Evolutionary conservation across 2,888 invertebrate species (phyloP).

Genomic region (Rhorus exstirpatorius): DNA sequence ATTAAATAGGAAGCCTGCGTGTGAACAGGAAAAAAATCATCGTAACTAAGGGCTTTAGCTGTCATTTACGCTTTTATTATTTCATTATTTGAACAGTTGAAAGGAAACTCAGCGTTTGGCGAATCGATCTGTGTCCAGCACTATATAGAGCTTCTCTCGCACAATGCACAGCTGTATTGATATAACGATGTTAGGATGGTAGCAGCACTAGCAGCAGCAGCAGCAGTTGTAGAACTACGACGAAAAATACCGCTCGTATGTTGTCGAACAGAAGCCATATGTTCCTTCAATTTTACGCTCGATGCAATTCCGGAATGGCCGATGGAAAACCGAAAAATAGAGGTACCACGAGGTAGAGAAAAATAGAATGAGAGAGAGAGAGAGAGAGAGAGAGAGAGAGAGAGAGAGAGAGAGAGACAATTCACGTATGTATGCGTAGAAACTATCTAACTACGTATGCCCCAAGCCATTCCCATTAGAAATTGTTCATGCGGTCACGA

Average conservation of each 20-base stretch:
- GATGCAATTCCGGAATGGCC: slow-evolving; percentile 62
- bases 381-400: slow-evolving; percentile 13
- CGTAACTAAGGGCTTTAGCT: background rate
- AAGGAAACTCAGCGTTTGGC: background rate
- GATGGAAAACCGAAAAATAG: slow-evolving; percentile 65
- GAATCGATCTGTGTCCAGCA: slow-evolving; percentile 19
- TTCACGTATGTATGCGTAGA: slow-evolving; percentile 18
- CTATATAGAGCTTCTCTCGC: background rate
- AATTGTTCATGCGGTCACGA: slow-evolving; percentile 60
- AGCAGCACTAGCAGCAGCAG: slow-evolving; percentile 15
- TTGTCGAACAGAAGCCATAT: slow-evolving; percentile 58
- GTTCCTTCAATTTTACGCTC: slow-evolving; percentile 67
- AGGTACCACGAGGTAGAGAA: slow-evolving; percentile 42
- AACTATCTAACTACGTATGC: slow-evolving; percentile 33
- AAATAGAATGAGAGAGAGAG: slow-evolving; percentile 11
- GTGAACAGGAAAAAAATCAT: background rate
- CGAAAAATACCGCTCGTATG: slow-evolving; percentile 60
- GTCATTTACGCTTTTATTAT: slow-evolving; percentile 6
- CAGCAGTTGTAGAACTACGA: slow-evolving; percentile 25
- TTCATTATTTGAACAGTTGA: slow-evolving; percentile 21
- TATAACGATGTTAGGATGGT: slow-evolving; percentile 19
- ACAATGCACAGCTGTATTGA: background rate
- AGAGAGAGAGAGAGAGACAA: background rate
- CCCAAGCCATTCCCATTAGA: slow-evolving; percentile 48
- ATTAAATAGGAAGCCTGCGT: background rate